Evolutionary conservation across 2,888 invertebrate genomes (phyloP).

Genomic region (Cactoblastis cactorum): DNA sequence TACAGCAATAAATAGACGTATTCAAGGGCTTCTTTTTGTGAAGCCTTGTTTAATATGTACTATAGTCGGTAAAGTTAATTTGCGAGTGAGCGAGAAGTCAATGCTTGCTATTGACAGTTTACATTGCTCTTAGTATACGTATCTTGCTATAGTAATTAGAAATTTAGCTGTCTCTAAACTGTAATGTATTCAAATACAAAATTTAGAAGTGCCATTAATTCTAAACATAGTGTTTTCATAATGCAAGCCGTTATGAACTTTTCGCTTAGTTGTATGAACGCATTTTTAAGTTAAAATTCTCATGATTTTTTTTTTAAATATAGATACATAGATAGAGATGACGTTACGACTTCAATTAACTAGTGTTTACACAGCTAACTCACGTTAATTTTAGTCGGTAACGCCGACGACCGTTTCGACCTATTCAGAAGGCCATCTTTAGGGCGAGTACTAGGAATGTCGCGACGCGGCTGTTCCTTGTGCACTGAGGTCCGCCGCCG

Average conservation of each 20-base stretch:
- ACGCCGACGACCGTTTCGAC: too few species aligned
- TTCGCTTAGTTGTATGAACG: background rate
- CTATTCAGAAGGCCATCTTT: too few species aligned
- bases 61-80: too few species aligned
- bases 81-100: background rate
- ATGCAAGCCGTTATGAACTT: constrained; percentile 41
- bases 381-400: too few species aligned
- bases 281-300: background rate
- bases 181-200: constrained; percentile 35
- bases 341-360: too few species aligned
- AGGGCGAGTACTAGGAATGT: too few species aligned
- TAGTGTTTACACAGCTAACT: too few species aligned
- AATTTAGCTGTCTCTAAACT: constrained; percentile 18
- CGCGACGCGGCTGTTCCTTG: too few species aligned
- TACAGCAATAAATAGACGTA: too few species aligned
- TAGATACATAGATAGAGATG: background rate
- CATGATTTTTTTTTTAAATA: background rate
- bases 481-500: too few species aligned
- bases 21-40: too few species aligned
- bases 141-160: constrained; percentile 24
- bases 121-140: constrained; percentile 14
- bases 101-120: background rate
- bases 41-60: too few species aligned
- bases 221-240: constrained; percentile 69
- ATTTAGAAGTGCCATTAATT: constrained; percentile 70